A percentile compares a stretch with the other conserved stretches of the same genome.
Evolutionary conservation across 2,888 invertebrate genomes (phyloP).

Genomic region (Nebria brevicollis): DNA sequence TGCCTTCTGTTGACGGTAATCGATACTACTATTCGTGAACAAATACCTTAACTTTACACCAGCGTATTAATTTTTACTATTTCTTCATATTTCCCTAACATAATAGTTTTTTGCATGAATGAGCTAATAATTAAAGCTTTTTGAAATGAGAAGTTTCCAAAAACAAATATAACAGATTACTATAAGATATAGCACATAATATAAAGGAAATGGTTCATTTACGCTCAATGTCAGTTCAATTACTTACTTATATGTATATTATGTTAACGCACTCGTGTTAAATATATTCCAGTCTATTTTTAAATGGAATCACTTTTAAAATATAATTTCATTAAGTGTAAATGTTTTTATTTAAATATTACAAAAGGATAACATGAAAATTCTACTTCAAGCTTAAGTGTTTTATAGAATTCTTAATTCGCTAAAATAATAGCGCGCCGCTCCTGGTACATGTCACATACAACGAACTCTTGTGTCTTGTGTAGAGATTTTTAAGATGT

Average conservation of each 20-base stretch:
- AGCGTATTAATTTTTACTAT: conserved; percentile 6
- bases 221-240: conserved; percentile 10
- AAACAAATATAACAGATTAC: neutral
- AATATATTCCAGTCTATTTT: neutral
- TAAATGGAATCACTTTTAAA: neutral
- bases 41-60: conserved; percentile 3
- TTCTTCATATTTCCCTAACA: no score
- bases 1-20: conserved; percentile 15
- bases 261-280: conserved; percentile 6
- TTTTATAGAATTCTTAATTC: no score
- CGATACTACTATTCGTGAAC: conserved; percentile 18
- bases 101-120: no score
- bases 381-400: no score
- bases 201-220: conserved; percentile 15
- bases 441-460: neutral
- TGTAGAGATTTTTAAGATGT: neutral
- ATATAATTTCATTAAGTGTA: neutral
- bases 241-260: neutral
- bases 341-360: no score
- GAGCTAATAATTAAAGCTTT: no score
- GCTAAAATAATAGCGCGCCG: neutral
- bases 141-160: no score
- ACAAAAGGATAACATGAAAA: no score
- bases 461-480: neutral
- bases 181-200: neutral